Base-by-base conservation (phyloP, 2,888 invertebrate genomes). In the Amorpha juglandis region DNA sequence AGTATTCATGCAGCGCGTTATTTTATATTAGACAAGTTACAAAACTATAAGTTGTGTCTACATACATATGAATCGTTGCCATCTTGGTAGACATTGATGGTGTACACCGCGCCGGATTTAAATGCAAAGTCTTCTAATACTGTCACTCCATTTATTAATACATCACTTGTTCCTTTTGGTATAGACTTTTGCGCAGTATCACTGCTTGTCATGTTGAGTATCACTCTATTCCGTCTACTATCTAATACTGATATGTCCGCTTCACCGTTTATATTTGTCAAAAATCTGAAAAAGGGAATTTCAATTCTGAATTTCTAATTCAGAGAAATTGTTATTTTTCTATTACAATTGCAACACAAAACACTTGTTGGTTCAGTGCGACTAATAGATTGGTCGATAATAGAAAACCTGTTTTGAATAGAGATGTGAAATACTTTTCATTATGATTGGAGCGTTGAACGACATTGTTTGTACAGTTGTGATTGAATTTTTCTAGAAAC, bases 71-170 rank as follows among this genome's bases (percentile, higher is more conserved):
- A 76, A 11, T 87, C 86, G n/a, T 76, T 73, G 0, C 75, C 75
- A 58, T 89, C 88, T 72, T 91, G 78, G 76, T 90, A 82, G 67
- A 93, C 80, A 73, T 95, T 86, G 11, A 95, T 78, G 0, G 95
- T 95, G 74, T 96, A 97, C 14, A 96, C 95, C 14, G 96, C 96
- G 0, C 97, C 97, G 6, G 94, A 81, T 74, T 91, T 85, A 0
- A 96, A 86, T 0, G 69, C 70, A 69, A 83, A 92, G 65, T 81
- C 77, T 16, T 78, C 72, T 16, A 89, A 62, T 7, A 93, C 77
- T 38, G 72, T 70, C 35, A 79, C 74, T 0, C 82, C 84, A 64
- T 89, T 81, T 0, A 95, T 72, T 8, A 78, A 53, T 0, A 95
- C 74, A 53, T 93, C 81, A 69, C 90, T 93, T 0, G 67, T 77